Evolutionary conservation across 2,797 vertebrate species (phyloP).

Genomic region (Chrysocyon brachyurus): DNA sequence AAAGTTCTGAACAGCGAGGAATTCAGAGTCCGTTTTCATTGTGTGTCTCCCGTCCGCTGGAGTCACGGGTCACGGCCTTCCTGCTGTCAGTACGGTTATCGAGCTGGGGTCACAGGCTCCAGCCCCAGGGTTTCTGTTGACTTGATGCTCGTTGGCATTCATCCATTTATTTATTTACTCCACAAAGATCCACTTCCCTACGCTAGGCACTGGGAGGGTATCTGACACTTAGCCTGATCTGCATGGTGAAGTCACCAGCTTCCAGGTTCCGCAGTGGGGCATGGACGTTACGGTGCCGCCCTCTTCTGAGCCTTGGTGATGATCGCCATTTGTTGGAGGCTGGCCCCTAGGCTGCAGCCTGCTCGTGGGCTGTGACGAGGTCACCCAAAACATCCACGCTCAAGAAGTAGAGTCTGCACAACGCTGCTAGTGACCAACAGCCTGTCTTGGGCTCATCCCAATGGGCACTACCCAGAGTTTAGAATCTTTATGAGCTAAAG

Average conservation of each 20-base stretch:
- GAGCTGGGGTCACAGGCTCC: not conserved
- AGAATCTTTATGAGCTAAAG: not conserved
- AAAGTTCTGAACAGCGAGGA: not conserved
- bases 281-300: not conserved
- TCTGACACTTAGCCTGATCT: not conserved
- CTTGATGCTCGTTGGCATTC: not conserved
- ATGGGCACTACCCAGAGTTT: not conserved
- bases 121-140: constrained; percentile 19
- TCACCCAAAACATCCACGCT: not conserved
- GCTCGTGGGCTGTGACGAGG: not conserved
- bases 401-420: not conserved
- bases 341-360: not conserved
- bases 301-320: not conserved
- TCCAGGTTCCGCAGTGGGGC: not conserved
- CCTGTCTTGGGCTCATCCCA: not conserved
- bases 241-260: not conserved
- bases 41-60: not conserved
- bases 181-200: not conserved
- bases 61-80: not conserved
- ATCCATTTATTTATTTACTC: not conserved
- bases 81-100: not conserved
- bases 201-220: not conserved
- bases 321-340: not conserved
- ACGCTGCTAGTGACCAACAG: not conserved
- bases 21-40: not conserved